Evolutionary conservation across 2,797 vertebrate genomes (phyloP).

Genomic region (Sebastes glaucus): DNA sequence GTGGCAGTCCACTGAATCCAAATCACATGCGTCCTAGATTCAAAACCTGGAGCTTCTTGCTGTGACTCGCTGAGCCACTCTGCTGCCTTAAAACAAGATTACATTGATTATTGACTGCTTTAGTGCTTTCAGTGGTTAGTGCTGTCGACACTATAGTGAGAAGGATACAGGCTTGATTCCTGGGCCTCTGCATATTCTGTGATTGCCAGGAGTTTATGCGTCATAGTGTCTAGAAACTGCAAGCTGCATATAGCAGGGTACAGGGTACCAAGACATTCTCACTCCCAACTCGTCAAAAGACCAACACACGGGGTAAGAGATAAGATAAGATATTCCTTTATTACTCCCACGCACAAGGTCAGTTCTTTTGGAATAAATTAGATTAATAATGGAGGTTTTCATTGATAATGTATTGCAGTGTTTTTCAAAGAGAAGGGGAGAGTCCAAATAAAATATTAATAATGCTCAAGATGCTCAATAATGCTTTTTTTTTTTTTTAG

Average conservation of each 20-base stretch:
- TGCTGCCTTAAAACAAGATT: constrained; percentile 9
- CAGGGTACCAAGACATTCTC: no score
- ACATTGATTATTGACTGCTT: constrained; percentile 7
- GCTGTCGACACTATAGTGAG: not conserved
- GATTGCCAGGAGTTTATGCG: not conserved
- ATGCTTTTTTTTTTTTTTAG: not conserved
- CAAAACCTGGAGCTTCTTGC: not conserved
- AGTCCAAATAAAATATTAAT: not conserved
- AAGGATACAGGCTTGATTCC: not conserved
- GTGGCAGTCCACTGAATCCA: not conserved
- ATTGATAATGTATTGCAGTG: not conserved
- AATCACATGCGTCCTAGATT: not conserved
- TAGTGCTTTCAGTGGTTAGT: not conserved
- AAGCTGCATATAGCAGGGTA: not conserved
- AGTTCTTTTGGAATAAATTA: not conserved
- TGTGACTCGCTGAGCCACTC: not conserved
- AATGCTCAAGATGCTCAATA: no score
- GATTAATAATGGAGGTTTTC: not conserved
- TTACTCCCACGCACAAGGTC: not conserved
- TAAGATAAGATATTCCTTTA: no score
- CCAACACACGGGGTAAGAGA: no score
- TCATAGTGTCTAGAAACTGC: not conserved
- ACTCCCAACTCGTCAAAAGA: no score
- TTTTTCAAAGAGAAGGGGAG: not conserved
- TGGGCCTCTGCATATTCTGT: not conserved